Evolutionary conservation across 2,888 invertebrate genomes (phyloP).

Genomic region (Caenorhabditis sp.): DNA sequence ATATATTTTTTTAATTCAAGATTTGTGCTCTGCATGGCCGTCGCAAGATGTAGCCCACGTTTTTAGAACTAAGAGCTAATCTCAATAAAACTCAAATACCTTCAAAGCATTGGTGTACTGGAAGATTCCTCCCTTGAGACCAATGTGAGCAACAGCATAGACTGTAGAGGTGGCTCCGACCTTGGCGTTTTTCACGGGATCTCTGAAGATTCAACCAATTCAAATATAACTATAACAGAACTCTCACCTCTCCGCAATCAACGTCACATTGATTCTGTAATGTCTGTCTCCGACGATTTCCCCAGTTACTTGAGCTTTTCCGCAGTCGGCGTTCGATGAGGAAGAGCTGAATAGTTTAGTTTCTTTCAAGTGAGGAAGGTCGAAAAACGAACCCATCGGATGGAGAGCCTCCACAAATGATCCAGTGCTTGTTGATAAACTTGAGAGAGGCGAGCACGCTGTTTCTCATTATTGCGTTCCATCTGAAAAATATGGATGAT

Average conservation of each 20-base stretch:
- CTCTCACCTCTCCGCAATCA: slow-evolving; percentile 80
- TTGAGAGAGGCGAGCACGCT: slow-evolving; percentile 79
- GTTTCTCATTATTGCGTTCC: slow-evolving; percentile 72
- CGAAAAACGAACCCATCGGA: slow-evolving; percentile 57
- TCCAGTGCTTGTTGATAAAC: slow-evolving; percentile 83
- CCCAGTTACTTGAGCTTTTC: slow-evolving; percentile 82
- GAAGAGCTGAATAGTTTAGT: slow-evolving; percentile 11
- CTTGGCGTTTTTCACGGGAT: slow-evolving; percentile 81
- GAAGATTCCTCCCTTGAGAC: slow-evolving; percentile 82
- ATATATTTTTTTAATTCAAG: too few species aligned
- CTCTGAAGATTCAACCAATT: slow-evolving; percentile 75
- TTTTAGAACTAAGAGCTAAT: too few species aligned
- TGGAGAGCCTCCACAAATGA: slow-evolving; percentile 74
- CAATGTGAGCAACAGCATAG: slow-evolving; percentile 81
- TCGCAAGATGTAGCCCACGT: too few species aligned
- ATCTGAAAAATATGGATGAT: slow-evolving; percentile 55
- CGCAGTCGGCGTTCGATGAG: slow-evolving; percentile 75
- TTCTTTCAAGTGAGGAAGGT: neutral
- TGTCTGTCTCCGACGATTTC: slow-evolving; percentile 74
- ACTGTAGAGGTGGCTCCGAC: slow-evolving; percentile 83
- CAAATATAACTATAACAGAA: too few species aligned
- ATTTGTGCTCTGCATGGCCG: too few species aligned
- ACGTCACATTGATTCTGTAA: slow-evolving; percentile 82
- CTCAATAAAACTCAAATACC: slow-evolving; percentile 47
- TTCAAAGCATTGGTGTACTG: slow-evolving; percentile 82